Evolutionary conservation across 2,797 vertebrate species (phyloP).

Genomic region (Anguilla anguilla): DNA sequence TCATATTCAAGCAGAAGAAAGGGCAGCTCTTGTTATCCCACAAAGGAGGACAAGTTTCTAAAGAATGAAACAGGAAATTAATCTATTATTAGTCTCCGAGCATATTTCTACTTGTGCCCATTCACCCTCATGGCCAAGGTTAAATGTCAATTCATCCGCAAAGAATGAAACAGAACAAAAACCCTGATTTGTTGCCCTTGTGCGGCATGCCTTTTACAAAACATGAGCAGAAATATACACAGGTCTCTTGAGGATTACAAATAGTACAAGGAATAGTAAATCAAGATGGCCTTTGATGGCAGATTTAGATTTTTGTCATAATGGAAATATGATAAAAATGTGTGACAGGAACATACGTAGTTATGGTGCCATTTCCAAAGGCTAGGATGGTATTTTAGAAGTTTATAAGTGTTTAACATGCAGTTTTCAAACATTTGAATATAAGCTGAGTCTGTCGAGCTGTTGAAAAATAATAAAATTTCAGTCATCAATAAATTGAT

Average conservation of each 20-base stretch:
- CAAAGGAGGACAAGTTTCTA: conserved; percentile 7
- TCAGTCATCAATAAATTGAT: not conserved
- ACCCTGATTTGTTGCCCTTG: conserved; percentile 20
- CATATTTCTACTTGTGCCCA: conserved; percentile 12
- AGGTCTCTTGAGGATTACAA: not conserved
- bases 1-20: conserved; percentile 1
- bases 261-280: not conserved
- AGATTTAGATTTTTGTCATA: not conserved
- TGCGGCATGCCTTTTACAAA: conserved; percentile 7
- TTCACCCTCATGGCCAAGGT: not conserved
- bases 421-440: not conserved
- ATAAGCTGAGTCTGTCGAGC: not conserved
- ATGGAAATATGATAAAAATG: not conserved
- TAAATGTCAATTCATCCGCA: conserved; percentile 27
- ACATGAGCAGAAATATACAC: not conserved
- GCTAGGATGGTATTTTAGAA: not conserved
- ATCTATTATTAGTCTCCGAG: conserved; percentile 22
- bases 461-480: too few relatives aligned
- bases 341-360: not conserved
- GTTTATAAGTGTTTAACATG: not conserved
- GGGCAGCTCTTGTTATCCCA: not conserved
- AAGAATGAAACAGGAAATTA: conserved; percentile 11
- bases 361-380: not conserved
- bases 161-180: conserved; percentile 20
- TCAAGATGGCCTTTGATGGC: not conserved